Evolutionary conservation across 2,888 invertebrate genomes (phyloP).

Genomic region (Torymus auratus): DNA sequence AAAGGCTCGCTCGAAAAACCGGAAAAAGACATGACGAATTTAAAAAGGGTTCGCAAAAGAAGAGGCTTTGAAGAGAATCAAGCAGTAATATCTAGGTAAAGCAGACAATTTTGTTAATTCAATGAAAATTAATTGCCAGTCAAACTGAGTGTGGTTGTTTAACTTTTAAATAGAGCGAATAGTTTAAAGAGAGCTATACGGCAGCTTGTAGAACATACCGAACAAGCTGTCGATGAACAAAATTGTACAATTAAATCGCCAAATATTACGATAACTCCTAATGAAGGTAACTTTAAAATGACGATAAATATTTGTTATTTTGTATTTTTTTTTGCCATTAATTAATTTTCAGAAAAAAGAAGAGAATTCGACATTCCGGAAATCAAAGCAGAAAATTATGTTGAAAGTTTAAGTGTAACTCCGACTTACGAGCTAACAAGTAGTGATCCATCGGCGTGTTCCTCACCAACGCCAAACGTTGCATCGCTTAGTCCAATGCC

Average conservation of each 20-base stretch:
- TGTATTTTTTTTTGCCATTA: slow-evolving; percentile 3
- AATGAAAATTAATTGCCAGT: neutral
- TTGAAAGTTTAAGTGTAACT: slow-evolving; percentile 67
- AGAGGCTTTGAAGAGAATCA: slow-evolving; percentile 80
- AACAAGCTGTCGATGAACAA: slow-evolving; percentile 83
- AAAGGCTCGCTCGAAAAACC: slow-evolving; percentile 78
- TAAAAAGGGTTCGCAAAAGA: slow-evolving; percentile 71
- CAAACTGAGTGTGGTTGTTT: neutral
- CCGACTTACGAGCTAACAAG: slow-evolving; percentile 73
- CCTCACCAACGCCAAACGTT: slow-evolving; percentile 79
- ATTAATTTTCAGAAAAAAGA: slow-evolving; percentile 60
- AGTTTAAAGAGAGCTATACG: slow-evolving; percentile 90
- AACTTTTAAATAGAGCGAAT: slow-evolving; percentile 82
- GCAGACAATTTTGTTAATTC: slow-evolving; percentile 9
- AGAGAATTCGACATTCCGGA: slow-evolving; percentile 64
- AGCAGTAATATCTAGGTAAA: slow-evolving; percentile 78
- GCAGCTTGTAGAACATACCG: slow-evolving; percentile 88
- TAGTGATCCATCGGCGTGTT: slow-evolving; percentile 77
- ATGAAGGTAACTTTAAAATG: slow-evolving; percentile 55
- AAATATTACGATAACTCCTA: slow-evolving; percentile 65
- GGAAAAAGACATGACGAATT: slow-evolving; percentile 79
- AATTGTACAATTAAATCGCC: slow-evolving; percentile 70
- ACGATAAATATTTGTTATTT: slow-evolving; percentile 2
- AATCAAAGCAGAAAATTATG: slow-evolving; percentile 58
- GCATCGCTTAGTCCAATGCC: slow-evolving; percentile 84